Conservation (phyloP, 2,797 vertebrate genomes). For the Cyprinella venusta region DNA sequence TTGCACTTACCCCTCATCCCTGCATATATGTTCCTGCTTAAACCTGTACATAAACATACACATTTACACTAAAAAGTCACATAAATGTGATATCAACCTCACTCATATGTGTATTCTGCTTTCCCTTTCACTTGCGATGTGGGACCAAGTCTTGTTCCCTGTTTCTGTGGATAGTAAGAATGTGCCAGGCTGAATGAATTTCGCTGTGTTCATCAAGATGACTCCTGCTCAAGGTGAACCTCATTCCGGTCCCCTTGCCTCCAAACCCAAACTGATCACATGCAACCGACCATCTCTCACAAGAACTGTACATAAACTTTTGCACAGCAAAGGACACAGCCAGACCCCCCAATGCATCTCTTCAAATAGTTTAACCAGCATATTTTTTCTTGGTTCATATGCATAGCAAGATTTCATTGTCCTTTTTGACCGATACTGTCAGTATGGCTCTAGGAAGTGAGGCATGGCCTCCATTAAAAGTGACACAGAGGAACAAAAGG, state of each 20-base stretch:
- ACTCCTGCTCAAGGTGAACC: background rate
- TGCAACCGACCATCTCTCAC: background rate
- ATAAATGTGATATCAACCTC: slow-evolving; percentile 8
- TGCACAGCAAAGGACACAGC: slow-evolving; percentile 17
- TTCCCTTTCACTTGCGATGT: slow-evolving; percentile 36
- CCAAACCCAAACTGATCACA: background rate
- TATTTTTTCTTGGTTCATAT: background rate
- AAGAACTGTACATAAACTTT: slow-evolving; percentile 15
- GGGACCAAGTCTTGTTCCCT: slow-evolving; percentile 65
- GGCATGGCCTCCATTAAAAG: background rate
- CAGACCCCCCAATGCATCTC: slow-evolving; percentile 13
- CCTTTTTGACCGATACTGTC: slow-evolving; percentile 17
- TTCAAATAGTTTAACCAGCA: background rate
- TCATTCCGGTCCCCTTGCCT: background rate
- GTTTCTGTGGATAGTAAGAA: slow-evolving; percentile 45
- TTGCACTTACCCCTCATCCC: slow-evolving; percentile 49
- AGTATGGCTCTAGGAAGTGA: background rate
- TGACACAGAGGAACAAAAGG: slow-evolving; percentile 11
- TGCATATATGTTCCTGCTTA: slow-evolving; percentile 2
- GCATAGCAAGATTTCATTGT: slow-evolving; percentile 19
- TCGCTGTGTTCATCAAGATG: background rate
- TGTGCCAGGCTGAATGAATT: slow-evolving; percentile 22
- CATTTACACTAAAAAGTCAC: slow-evolving; percentile 26
- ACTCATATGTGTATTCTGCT: slow-evolving; percentile 25
- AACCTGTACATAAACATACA: slow-evolving; percentile 8